Evolutionary conservation across 2,797 vertebrate species (phyloP).

Genomic region (Emys orbicularis): DNA sequence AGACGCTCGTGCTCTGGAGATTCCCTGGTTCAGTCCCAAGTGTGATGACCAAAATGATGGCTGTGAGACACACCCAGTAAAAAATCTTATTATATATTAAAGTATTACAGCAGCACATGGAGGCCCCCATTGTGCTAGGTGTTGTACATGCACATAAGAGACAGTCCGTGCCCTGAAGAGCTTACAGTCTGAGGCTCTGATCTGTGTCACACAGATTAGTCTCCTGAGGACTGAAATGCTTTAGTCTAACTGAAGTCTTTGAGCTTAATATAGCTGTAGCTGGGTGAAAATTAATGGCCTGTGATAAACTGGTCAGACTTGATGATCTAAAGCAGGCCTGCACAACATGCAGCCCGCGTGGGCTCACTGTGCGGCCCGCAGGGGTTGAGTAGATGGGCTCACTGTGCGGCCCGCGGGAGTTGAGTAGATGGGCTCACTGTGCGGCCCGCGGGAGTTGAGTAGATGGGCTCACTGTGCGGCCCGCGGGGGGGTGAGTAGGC

Average conservation of each 20-base stretch:
- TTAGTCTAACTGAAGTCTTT: rapidly evolving
- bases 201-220: neutral
- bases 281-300: neutral
- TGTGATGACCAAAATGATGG: rapidly evolving
- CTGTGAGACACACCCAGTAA: rapidly evolving
- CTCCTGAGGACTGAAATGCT: neutral
- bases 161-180: neutral
- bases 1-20: neutral
- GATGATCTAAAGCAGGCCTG: neutral
- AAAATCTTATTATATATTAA: rapidly evolving
- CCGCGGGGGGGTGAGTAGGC: too few relatives aligned
- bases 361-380: too few relatives aligned
- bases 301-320: neutral
- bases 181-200: neutral
- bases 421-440: too few relatives aligned
- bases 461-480: too few relatives aligned
- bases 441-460: too few relatives aligned
- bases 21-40: rapidly evolving
- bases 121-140: neutral
- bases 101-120: rapidly evolving
- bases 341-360: too few relatives aligned
- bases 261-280: neutral
- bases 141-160: rapidly evolving
- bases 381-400: too few relatives aligned
- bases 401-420: too few relatives aligned